Conservation (phyloP, 2,797 vertebrate species). For the Enteromius treurensis region DNA sequence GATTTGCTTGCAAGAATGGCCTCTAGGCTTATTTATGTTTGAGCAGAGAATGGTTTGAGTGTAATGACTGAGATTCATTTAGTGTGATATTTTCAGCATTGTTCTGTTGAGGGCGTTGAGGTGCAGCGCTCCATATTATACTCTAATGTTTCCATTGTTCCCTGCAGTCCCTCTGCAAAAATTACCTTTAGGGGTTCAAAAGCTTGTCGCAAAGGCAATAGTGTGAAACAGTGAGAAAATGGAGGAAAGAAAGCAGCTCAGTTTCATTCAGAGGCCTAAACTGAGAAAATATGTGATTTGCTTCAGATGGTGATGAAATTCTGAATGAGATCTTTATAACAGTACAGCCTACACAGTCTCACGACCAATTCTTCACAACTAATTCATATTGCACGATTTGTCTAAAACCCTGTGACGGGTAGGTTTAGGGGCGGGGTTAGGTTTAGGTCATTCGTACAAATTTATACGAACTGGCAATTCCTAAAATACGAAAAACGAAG, state of each 20-base stretch:
- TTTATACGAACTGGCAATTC: no score
- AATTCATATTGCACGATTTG: no score
- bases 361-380: no score
- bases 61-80: background rate
- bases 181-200: background rate
- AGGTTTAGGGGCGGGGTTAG: no score
- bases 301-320: background rate
- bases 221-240: background rate
- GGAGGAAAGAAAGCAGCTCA: background rate
- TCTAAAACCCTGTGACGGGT: no score
- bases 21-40: conserved; percentile 54
- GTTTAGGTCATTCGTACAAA: no score
- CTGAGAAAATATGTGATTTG: background rate
- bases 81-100: conserved; percentile 10
- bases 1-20: conserved; percentile 52
- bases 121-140: background rate
- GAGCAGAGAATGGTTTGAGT: conserved; percentile 45
- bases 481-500: no score
- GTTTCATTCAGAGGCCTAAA: background rate
- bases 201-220: background rate
- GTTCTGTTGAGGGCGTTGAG: background rate
- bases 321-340: background rate
- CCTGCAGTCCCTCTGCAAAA: background rate
- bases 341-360: background rate
- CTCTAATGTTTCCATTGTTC: conserved; percentile 14